These are phyloP conservation scores for Blastomussa wellsi DNA, from an alignment of 92 coral and sea anemone species.

Conservation along the genomic window DNA sequence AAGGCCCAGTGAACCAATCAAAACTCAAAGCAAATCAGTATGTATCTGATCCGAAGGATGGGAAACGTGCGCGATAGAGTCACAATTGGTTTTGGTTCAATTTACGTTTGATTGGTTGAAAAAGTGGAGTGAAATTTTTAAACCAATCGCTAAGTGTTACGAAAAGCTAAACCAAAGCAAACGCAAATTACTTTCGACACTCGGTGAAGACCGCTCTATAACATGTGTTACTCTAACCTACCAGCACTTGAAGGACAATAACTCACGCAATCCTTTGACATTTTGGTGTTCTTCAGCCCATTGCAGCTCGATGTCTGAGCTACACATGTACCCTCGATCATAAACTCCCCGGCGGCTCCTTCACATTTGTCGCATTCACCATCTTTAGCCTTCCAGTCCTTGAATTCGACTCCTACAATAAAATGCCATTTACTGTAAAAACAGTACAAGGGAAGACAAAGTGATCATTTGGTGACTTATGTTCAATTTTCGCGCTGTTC, in stretches of 20 bases:
- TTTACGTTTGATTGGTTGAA: too few species aligned
- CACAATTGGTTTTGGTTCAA: too few species aligned
- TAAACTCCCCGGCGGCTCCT: conserved; percentile 2
- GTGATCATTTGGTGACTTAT: not conserved
- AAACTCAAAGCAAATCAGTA: too few species aligned
- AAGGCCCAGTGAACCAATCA: too few species aligned
- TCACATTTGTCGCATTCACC: not conserved
- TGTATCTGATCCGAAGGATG: too few species aligned
- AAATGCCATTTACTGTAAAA: not conserved
- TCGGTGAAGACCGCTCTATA: not conserved
- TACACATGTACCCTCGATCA: not conserved
- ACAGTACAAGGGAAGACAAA: not conserved
- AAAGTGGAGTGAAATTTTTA: too few species aligned
- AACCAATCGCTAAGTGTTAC: too few species aligned
- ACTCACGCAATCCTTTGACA: conserved; percentile 3
- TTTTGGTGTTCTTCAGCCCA: not conserved
- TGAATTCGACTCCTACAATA: conserved; percentile 1
- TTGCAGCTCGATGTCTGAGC: not conserved
- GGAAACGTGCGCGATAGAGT: too few species aligned
- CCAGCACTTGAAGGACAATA: conserved; percentile 10
- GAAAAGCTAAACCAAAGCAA: too few species aligned
- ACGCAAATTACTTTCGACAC: too few species aligned
- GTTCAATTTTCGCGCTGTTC: too few species aligned
- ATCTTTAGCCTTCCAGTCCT: conserved; percentile 14
- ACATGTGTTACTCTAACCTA: not conserved